Evolutionary conservation across 2,797 vertebrate genomes (phyloP).

Genomic region (Channa striata): DNA sequence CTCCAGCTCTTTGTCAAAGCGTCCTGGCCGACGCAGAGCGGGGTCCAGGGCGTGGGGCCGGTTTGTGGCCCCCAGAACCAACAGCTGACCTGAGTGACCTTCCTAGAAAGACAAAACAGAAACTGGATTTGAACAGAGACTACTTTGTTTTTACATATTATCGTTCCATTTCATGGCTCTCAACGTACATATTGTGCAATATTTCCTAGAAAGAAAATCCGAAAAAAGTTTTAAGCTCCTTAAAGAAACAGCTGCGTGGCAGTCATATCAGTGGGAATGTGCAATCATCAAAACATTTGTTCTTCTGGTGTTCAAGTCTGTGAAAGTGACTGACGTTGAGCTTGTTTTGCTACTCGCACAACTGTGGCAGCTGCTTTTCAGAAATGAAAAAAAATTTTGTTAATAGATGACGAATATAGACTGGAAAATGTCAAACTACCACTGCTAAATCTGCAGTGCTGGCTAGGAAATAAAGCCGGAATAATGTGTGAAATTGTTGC

Average conservation of each 20-base stretch:
- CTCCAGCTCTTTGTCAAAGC: slow-evolving; percentile 97
- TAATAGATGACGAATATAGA: slow-evolving; percentile 1
- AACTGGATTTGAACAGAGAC: neutral
- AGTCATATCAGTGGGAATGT: too few species aligned
- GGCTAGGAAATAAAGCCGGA: neutral
- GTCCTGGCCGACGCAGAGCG: slow-evolving; percentile 92
- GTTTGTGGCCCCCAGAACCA: slow-evolving; percentile 96
- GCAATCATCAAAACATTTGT: too few species aligned
- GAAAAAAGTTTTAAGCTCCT: too few species aligned
- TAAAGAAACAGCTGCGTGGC: neutral
- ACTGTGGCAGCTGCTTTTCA: slow-evolving; percentile 5
- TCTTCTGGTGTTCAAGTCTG: too few species aligned
- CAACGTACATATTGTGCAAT: too few species aligned
- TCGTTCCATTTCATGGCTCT: neutral
- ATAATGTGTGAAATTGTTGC: slow-evolving; percentile 7
- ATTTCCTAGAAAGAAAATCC: neutral
- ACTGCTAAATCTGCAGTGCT: slow-evolving; percentile 1
- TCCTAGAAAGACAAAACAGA: slow-evolving; percentile 80
- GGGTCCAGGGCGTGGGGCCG: slow-evolving; percentile 93
- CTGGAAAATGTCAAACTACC: neutral
- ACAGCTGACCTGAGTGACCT: slow-evolving; percentile 89
- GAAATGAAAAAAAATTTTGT: neutral
- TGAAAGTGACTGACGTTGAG: too few species aligned
- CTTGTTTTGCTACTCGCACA: neutral
- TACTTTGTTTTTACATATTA: neutral